Evolutionary conservation across 2,797 vertebrate species (phyloP), one percentile per base, ranked within the genome.

Genomic region (Cryptoprocta ferox): DNA sequence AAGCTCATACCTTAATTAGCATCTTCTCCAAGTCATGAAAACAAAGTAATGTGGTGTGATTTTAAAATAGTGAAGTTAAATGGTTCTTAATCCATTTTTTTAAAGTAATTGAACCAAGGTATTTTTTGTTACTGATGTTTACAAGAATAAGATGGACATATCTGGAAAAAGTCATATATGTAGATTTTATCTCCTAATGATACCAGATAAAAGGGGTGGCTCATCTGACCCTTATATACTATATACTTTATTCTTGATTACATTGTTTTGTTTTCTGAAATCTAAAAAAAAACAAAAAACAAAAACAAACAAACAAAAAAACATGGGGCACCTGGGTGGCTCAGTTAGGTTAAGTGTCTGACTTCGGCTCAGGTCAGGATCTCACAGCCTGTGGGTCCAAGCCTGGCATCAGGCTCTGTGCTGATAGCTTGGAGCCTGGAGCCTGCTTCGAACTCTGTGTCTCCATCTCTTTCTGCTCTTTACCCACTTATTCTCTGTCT

Each of bases 1-100:
- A 75, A 82, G 35, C 66, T 92, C 76, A 73, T 14, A 75, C 19
- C 53, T 68, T 95, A 95, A 92, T 88, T 88, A 88, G 48, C 89
- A 76, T 76, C 76, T 82, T 92, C 19, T 88, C 61, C 19, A 76
- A 66, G 75, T 56, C 39, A 75, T 76, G 66, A 81, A 82, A 95
- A 26, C 35, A 81, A 95, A 80, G 66, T 65, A 65, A 81, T 19
- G 7, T 65, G 28, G 3, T 14, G 19, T 80, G 42, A 79, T 73
- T 80, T 63, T 73, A 79, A 80, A 59, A 53, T 80, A 18, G 42
- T 65, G 18, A 92, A 73, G 28, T 75, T 63, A 73, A 28, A 6
- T 92, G 56, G 13, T 56, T 73, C 61, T 59, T 80, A 87, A 65
- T 50, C 30, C 45, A 81, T 85, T 95, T 66, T 80, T 30, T 35